phyloP scores from a whole-genome alignment of 2,888 invertebrate genomes.

The Campaea margaritaria region DNA sequence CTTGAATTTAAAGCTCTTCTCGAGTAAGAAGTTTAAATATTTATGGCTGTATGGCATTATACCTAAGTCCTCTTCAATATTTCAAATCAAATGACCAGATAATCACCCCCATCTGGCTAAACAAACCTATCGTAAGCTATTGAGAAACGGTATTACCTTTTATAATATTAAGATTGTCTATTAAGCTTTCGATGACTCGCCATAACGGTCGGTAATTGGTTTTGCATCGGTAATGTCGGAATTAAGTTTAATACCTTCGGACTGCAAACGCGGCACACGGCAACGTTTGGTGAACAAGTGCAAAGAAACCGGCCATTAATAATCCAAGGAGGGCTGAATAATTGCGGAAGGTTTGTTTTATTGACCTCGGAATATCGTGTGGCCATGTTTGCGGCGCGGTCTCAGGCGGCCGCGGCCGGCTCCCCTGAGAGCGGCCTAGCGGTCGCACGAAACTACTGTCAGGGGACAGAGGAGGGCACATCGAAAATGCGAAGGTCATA shows the following conservation, averaged over 20 bases:
- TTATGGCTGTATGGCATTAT: conserved; percentile 20
- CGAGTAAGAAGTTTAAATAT: conserved; percentile 10
- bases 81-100: conserved; percentile 13
- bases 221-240: conserved; percentile 55
- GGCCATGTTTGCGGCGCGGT: conserved; percentile 62
- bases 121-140: conserved; percentile 36
- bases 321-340: conserved; percentile 58
- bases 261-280: conserved; percentile 43
- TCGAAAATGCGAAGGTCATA: conserved; percentile 78
- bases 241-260: conserved; percentile 51
- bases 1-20: conserved; percentile 12
- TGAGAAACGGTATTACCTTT: conserved; percentile 45
- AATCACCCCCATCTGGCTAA: conserved; percentile 22
- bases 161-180: conserved; percentile 56
- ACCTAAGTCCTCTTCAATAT: conserved; percentile 22
- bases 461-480: conserved; percentile 66
- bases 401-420: conserved; percentile 56
- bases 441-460: conserved; percentile 68
- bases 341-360: conserved; percentile 62
- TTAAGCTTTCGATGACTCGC: conserved; percentile 51
- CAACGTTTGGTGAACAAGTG: conserved; percentile 48
- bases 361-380: conserved; percentile 67
- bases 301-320: conserved; percentile 59
- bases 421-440: conserved; percentile 68
- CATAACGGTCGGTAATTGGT: conserved; percentile 51